A percentile compares a stretch with the other conserved stretches of the same genome.
Evolutionary conservation across 1,140 invertebrate genomes (phyloP).

Genomic region (Drosophila insularis): DNA sequence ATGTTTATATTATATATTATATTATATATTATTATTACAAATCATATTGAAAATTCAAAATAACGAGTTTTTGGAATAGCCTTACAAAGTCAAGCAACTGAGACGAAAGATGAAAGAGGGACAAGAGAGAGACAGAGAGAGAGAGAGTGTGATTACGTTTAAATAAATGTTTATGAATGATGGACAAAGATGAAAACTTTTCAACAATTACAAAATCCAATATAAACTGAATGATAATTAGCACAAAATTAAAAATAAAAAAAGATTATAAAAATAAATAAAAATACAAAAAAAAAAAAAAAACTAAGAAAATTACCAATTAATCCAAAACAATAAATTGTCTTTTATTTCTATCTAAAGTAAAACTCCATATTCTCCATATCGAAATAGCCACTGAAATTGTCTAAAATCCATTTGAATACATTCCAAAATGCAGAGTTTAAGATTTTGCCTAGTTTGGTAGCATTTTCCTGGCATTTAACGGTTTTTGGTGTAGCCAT

Average conservation of each 20-base stretch:
- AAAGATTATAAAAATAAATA: slow-evolving; percentile 1
- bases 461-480: background rate
- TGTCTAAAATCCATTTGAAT: slow-evolving; percentile 22
- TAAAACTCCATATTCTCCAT: slow-evolving; percentile 19
- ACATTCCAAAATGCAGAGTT: background rate
- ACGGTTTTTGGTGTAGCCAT: no score
- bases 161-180: background rate
- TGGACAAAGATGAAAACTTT: slow-evolving; percentile 21
- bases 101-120: no score
- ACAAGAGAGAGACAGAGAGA: no score
- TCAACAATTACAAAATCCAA: slow-evolving; percentile 16
- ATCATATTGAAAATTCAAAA: slow-evolving; percentile 12
- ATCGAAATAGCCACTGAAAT: slow-evolving; percentile 26
- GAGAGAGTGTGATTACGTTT: background rate
- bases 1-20: slow-evolving; percentile 37
- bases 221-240: slow-evolving; percentile 36
- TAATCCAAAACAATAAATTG: background rate
- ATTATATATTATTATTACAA: slow-evolving; percentile 11
- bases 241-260: slow-evolving; percentile 50
- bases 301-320: background rate
- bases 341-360: no score
- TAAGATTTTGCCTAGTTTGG: background rate
- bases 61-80: slow-evolving; percentile 1
- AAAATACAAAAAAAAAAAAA: background rate
- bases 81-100: background rate